Evolutionary conservation across 2,888 invertebrate species (phyloP).

Genomic region (Patella caerulea): DNA sequence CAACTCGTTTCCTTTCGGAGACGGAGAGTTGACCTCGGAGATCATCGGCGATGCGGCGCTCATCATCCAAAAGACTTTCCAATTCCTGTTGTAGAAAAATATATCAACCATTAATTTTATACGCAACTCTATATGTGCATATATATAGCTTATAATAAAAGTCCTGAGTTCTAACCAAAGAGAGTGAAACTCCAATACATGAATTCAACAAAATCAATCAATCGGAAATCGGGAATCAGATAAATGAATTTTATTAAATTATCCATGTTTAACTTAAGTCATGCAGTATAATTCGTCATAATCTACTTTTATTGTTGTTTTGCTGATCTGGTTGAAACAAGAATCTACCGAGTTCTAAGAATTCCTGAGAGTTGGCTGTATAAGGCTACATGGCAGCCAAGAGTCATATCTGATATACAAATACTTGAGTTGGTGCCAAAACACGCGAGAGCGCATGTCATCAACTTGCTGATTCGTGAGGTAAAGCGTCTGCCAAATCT

Average conservation of each 20-base stretch:
- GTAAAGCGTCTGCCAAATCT: too few relatives aligned
- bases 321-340: too few relatives aligned
- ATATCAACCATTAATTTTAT: not conserved
- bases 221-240: too few relatives aligned
- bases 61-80: slow-evolving; percentile 68
- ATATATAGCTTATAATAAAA: not conserved
- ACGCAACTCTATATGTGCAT: not conserved
- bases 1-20: slow-evolving; percentile 70
- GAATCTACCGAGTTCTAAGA: slow-evolving; percentile 28
- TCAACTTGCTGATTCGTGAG: too few relatives aligned
- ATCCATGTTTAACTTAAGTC: too few relatives aligned
- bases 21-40: slow-evolving; percentile 63
- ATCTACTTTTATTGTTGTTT: too few relatives aligned
- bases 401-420: not conserved
- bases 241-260: too few relatives aligned
- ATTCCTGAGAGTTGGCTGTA: slow-evolving; percentile 55
- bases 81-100: slow-evolving; percentile 61
- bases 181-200: too few relatives aligned
- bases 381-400: not conserved
- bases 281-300: too few relatives aligned
- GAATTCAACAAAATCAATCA: too few relatives aligned
- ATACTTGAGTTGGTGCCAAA: slow-evolving; percentile 9
- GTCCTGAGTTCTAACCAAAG: too few relatives aligned
- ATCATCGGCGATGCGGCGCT: slow-evolving; percentile 67
- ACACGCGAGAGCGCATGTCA: not conserved